Percentiles rank a stretch among this genome's conserved stretches.
Conservation (phyloP, 2,113 vertebrate species). For the Stigmatopora argus region DNA sequence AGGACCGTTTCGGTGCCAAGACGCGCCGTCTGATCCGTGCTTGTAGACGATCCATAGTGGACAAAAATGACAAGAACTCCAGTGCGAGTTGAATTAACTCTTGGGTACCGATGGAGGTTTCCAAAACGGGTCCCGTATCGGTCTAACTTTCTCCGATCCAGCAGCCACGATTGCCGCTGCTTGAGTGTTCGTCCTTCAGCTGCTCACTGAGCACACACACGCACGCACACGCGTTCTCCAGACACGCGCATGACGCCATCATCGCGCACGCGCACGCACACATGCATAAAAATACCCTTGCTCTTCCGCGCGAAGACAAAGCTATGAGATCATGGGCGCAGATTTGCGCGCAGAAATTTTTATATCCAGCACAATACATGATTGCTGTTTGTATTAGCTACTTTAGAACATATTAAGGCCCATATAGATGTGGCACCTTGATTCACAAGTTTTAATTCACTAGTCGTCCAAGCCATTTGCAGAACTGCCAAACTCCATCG, state of each 20-base stretch:
- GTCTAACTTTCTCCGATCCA: conserved; percentile 26
- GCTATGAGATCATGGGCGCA: conserved; percentile 1
- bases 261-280: conserved; percentile 7
- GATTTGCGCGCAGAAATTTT: not conserved
- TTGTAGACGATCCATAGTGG: conserved; percentile 53
- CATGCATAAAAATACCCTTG: conserved; percentile 12
- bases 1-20: conserved; percentile 40
- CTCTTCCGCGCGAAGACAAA: conserved; percentile 15
- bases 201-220: conserved; percentile 42
- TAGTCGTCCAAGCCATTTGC: too few species aligned
- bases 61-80: not conserved
- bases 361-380: not conserved
- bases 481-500: too few species aligned
- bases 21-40: conserved; percentile 32
- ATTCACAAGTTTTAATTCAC: too few species aligned
- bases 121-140: not conserved
- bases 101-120: not conserved
- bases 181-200: conserved; percentile 43
- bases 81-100: not conserved
- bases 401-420: not conserved
- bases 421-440: too few species aligned
- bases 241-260: conserved; percentile 38
- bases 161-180: conserved; percentile 23
- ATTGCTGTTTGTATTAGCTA: not conserved
- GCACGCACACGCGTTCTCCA: conserved; percentile 2